These are phyloP conservation scores for Agelastica alni DNA, from an alignment of 2,888 invertebrate species.

Conservation along the genomic window DNA sequence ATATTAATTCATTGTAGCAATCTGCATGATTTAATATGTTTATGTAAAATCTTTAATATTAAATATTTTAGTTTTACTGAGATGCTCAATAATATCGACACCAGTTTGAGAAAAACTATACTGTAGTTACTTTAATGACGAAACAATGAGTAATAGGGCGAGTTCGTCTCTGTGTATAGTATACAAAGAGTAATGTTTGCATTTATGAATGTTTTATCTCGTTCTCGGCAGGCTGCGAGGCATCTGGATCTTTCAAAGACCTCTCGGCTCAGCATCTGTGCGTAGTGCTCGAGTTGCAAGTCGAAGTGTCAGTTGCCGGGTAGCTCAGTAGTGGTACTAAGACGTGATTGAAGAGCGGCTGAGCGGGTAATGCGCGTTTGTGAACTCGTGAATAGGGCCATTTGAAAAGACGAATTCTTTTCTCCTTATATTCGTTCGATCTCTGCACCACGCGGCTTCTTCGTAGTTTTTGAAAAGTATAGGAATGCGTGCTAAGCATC, in stretches of 20 bases:
- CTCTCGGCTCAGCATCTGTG: constrained; percentile 26
- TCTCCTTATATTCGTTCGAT: neutral
- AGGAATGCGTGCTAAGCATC: constrained; percentile 19
- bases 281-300: constrained; percentile 15
- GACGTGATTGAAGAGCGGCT: constrained; percentile 32
- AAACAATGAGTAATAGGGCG: too few species aligned
- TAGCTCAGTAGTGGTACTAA: constrained; percentile 25
- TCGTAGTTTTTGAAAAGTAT: neutral
- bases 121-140: too few species aligned
- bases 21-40: too few species aligned
- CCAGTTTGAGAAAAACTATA: too few species aligned
- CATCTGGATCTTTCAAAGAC: constrained; percentile 31
- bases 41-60: too few species aligned
- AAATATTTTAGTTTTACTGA: too few species aligned
- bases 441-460: neutral
- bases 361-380: constrained; percentile 38
- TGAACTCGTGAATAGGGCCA: constrained; percentile 25
- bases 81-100: too few species aligned
- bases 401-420: constrained; percentile 15
- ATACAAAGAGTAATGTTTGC: constrained; percentile 24
- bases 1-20: too few species aligned
- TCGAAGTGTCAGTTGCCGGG: constrained; percentile 29
- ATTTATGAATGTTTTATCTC: constrained; percentile 22
- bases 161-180: constrained; percentile 11
- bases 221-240: constrained; percentile 11